These are phyloP conservation scores for Ophion ellenae DNA, from an alignment of 2,888 invertebrate species.

Conservation along the genomic window DNA sequence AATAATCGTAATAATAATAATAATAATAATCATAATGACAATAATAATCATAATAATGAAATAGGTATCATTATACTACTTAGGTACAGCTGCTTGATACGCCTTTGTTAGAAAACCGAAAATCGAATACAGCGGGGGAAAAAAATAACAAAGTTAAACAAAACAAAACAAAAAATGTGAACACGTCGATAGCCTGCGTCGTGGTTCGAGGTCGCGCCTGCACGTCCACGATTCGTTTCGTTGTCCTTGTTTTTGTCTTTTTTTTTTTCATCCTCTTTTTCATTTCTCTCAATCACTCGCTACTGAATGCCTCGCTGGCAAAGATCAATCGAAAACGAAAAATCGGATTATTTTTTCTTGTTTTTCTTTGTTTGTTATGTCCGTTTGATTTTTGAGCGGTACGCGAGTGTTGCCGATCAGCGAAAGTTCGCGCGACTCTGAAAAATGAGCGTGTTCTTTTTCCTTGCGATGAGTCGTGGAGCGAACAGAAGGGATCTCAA, in stretches of 20 bases:
- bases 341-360: too few species aligned
- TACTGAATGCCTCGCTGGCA: neutral
- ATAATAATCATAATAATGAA: constrained; percentile 72
- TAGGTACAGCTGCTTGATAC: constrained; percentile 82
- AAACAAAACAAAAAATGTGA: constrained; percentile 66
- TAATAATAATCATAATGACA: constrained; percentile 69
- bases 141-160: constrained; percentile 59
- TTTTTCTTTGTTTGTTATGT: neutral
- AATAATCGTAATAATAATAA: constrained; percentile 70
- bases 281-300: constrained; percentile 37
- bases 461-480: constrained; percentile 33
- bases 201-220: constrained; percentile 54
- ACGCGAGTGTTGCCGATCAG: neutral
- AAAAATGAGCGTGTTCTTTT: neutral
- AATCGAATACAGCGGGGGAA: constrained; percentile 57
- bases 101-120: constrained; percentile 73
- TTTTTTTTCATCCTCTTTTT: constrained; percentile 60
- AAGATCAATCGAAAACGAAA: constrained; percentile 8
- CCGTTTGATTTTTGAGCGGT: constrained; percentile 18
- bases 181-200: constrained; percentile 49
- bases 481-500: constrained; percentile 65
- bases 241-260: constrained; percentile 49
- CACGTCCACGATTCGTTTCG: constrained; percentile 56
- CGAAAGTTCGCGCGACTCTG: constrained; percentile 1
- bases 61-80: constrained; percentile 79